Evolutionary conservation across 2,888 invertebrate genomes (phyloP), one percentile per base, ranked within the genome.

Genomic region (Lasioglossum lativentre): DNA sequence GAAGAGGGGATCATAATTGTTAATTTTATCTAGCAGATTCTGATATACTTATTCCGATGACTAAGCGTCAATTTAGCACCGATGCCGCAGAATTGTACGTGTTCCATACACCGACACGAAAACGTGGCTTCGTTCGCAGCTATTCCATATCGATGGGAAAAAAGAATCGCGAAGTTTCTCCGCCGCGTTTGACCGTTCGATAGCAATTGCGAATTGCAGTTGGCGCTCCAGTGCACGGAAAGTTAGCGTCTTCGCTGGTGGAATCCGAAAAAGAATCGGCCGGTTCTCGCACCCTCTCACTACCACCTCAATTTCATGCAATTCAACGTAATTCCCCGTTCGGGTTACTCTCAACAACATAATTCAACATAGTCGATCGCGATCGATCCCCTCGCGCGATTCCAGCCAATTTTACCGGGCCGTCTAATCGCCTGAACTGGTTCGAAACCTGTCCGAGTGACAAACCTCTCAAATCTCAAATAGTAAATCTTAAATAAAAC

Each of bases 261-360:
- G 19, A 30, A 30, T 66, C 34, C 30, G 30, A 40, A 42, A 71
- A 71, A 71, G 70, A 71, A 27, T 42, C n/a, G 38, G 38, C 38
- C 70, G 38, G 70, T 10, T 38, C 42, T 42, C 40, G 42, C 70
- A 71, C 40, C 40, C 56, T 47, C 56, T 40, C 52, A 52, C 70
- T 30, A 19, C 66, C 66, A 40, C 71, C 71, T 78, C 56, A 42
- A 71, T 78, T 59, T 78, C 71, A 56, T 52, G 45, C 40, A 78
- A 78, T 71, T 47, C 71, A 30, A 71, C 71, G 56, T 78, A 71
- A 78, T 78, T 78, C 71, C 70, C 78, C 27, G 78, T 27, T 78
- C 78, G 30, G 71, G 78, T 78, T 78, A 78, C 78, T 56, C 71
- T 42, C 56, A 47, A 78, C 78, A 78, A 78, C 78, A 78, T 78